These are phyloP conservation scores for Drosophila subquinaria DNA, from an alignment of 2,888 invertebrate species.

Conservation along the genomic window DNA sequence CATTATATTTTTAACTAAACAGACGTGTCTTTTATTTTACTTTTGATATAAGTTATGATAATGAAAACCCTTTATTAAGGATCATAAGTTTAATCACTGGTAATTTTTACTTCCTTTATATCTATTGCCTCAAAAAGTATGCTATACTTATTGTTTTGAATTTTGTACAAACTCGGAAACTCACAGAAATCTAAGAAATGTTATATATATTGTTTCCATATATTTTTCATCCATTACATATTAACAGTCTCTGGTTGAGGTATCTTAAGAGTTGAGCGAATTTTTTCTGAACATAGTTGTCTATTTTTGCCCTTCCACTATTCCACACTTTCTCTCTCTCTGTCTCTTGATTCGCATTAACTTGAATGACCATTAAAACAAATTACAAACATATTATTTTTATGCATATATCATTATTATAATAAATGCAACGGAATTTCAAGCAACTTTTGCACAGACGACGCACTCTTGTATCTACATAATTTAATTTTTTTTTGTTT, in stretches of 20 bases:
- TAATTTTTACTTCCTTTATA: not conserved
- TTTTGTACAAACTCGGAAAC: not conserved
- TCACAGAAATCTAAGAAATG: too few relatives aligned
- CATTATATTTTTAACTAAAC: not conserved
- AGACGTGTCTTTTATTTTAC: not conserved
- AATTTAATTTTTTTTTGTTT: not conserved
- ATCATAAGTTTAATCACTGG: not conserved
- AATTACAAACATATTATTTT: conserved; percentile 65
- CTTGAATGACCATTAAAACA: conserved; percentile 64
- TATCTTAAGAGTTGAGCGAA: conserved; percentile 7
- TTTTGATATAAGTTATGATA: not conserved
- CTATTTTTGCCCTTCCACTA: not conserved
- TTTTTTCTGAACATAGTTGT: not conserved
- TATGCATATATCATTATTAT: conserved; percentile 42
- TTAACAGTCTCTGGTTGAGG: not conserved
- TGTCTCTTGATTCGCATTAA: conserved; percentile 38
- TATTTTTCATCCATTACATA: not conserved
- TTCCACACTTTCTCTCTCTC: conserved; percentile 4
- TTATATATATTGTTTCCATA: not conserved
- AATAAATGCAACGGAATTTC: conserved; percentile 59
- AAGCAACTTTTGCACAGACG: conserved; percentile 39
- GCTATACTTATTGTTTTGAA: not conserved
- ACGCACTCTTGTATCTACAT: conserved; percentile 14
- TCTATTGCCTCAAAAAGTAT: conserved; percentile 10
- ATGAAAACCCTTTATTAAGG: not conserved